A percentile compares a stretch with the other conserved stretches of the same genome.
phyloP scores from a whole-genome alignment of 2,797 vertebrate genomes.

The Characodon lateralis region DNA sequence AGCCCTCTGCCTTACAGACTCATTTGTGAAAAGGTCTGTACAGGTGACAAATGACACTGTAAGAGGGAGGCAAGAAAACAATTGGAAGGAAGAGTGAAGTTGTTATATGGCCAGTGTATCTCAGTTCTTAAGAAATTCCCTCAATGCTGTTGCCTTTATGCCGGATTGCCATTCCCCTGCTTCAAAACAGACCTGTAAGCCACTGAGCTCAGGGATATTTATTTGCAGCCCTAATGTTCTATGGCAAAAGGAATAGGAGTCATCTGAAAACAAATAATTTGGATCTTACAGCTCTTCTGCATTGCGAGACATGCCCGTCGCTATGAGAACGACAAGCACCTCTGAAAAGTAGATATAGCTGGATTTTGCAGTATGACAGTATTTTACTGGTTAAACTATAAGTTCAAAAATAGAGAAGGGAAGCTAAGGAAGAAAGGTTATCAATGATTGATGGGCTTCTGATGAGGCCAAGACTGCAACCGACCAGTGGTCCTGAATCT shows the following conservation, averaged over 20 bases:
- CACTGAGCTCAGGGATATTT: constrained; percentile 68
- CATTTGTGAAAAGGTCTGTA: constrained; percentile 60
- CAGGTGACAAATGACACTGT: constrained; percentile 59
- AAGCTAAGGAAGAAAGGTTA: constrained; percentile 19
- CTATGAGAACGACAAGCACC: constrained; percentile 32
- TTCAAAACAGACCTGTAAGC: constrained; percentile 58
- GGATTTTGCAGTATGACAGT: constrained; percentile 7
- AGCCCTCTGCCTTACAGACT: constrained; percentile 49
- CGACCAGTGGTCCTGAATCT: constrained; percentile 51
- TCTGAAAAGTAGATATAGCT: constrained; percentile 7
- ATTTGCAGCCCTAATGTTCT: constrained; percentile 80
- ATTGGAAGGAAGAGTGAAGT: constrained; percentile 3
- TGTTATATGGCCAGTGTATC: constrained; percentile 34
- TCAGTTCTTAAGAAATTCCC: constrained; percentile 45
- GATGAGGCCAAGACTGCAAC: constrained; percentile 48
- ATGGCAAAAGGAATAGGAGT: constrained; percentile 74
- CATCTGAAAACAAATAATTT: constrained; percentile 79
- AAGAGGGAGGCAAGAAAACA: constrained; percentile 20
- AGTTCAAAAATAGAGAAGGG: constrained; percentile 9
- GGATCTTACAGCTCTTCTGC: constrained; percentile 69
- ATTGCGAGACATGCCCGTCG: constrained; percentile 59
- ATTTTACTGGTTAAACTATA: constrained; percentile 28
- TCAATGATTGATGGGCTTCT: constrained; percentile 59
- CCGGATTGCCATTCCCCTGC: constrained; percentile 45
- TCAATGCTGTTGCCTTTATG: constrained; percentile 53